Conservation (phyloP, 2,888 invertebrate genomes). For the Panopea generosa region DNA sequence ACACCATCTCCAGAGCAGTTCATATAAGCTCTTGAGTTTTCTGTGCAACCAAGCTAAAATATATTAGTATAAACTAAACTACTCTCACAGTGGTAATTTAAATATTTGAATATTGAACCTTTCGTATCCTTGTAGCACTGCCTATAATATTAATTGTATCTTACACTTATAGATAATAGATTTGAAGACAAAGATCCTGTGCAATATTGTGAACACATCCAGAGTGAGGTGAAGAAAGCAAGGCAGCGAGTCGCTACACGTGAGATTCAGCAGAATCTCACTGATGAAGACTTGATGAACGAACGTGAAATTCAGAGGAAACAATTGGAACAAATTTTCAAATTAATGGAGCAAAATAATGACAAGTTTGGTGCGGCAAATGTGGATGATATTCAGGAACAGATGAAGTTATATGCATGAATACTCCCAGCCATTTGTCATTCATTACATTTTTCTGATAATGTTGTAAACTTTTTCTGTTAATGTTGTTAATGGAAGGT, state of each 20-base stretch:
- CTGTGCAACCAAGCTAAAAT: no score
- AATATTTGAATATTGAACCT: no score
- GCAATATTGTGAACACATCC: slow-evolving; percentile 82
- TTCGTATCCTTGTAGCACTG: no score
- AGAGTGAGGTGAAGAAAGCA: slow-evolving; percentile 82
- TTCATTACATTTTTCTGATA: not conserved
- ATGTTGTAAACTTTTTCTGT: not conserved
- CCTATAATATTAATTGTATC: no score
- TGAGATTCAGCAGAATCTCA: slow-evolving; percentile 69
- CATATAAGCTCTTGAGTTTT: no score
- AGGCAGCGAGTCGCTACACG: slow-evolving; percentile 76
- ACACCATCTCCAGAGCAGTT: no score
- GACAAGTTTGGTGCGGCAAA: slow-evolving; percentile 82
- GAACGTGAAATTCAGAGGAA: slow-evolving; percentile 77
- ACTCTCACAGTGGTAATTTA: no score
- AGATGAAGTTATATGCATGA: slow-evolving; percentile 81
- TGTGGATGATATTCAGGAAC: slow-evolving; percentile 80
- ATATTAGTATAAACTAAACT: no score
- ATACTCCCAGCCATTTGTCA: no score
- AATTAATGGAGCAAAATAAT: slow-evolving; percentile 80
- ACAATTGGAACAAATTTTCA: slow-evolving; percentile 82
- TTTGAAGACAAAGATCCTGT: slow-evolving; percentile 74
- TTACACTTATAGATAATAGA: no score
- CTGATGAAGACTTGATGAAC: slow-evolving; percentile 76
- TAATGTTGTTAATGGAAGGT: no score